Percentiles rank a stretch among this genome's conserved stretches.
Evolutionary conservation across 2,797 vertebrate species (phyloP).

Genomic region (Chiloscyllium punctatum): DNA sequence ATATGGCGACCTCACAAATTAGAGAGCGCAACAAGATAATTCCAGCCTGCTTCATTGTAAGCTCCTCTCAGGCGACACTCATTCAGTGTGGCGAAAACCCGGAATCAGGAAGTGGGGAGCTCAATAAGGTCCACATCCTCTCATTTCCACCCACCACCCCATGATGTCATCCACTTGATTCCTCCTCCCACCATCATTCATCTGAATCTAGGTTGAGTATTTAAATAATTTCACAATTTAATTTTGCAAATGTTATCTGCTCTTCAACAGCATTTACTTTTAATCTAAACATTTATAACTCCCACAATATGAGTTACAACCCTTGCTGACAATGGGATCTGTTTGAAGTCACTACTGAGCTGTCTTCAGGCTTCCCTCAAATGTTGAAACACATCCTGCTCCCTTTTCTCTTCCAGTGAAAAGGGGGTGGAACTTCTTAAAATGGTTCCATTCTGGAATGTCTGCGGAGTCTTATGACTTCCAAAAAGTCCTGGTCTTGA

Average conservation of each 20-base stretch:
- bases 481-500: not conserved
- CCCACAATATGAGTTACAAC: no score
- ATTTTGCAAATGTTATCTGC: no score
- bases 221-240: no score
- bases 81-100: not conserved
- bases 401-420: no score
- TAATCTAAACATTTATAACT: no score
- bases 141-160: not conserved
- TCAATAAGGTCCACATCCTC: no score
- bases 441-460: not conserved
- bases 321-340: no score
- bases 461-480: not conserved
- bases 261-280: no score
- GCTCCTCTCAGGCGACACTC: not conserved
- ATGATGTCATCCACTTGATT: not conserved
- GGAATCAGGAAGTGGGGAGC: not conserved
- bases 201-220: not conserved
- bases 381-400: no score
- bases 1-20: not conserved
- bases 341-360: no score
- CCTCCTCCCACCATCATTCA: not conserved
- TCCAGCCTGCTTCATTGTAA: not conserved
- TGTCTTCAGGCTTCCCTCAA: no score
- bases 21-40: not conserved
- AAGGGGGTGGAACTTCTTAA: no score